Evolutionary conservation across 2,888 invertebrate genomes (phyloP), one percentile per base, ranked within the genome.

Genomic region (Formica aserva): DNA sequence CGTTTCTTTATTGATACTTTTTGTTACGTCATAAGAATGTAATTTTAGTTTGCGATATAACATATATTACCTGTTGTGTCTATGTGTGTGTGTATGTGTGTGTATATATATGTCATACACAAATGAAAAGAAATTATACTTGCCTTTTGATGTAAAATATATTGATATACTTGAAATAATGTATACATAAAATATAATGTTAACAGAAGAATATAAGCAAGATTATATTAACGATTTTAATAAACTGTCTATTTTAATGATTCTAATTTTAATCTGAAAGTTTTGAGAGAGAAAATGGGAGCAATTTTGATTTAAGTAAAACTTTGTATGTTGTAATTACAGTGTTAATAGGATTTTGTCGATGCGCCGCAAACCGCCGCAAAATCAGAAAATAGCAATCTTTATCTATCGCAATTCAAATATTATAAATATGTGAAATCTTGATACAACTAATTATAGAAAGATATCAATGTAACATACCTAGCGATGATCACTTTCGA

Each of bases 21-120:
- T 48, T 48, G 18, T 52, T 75, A 75, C 3, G 18, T 75, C 9
- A 45, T 29, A 62, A 62, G 11, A 71, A 55, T 52, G 32, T 52
- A 62, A 62, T 63, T n/a, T 74, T 62, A 45, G 9, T 74, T 4
- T 55, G 45, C n/a, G n/a, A 52, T 71, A 55, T 52, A 35, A 29
- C 13, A 26, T 15, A 26, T 15, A 38, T 18, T 32, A 32, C 4
- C 32, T 32, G 32, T 32, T 32, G 32, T 22, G 22, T 32, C n/a
- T 35, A 3, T 15, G 11, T 22, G n/a, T 48, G 32, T 6, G 0
- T 32, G 32, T 32, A 6, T 32, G 13, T 55, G 8, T 26, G 18
- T 26, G 26, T 26, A 2, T 11, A 8, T 48, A 4, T 52, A 9
- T 9, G 9, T 55, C 8, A 52, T 38, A 18, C 35, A 13, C 15